A percentile compares a stretch with the other conserved stretches of the same genome.
phyloP scores from a whole-genome alignment of 92 coral and sea anemone species.

The Scolanthus callimorphus region DNA sequence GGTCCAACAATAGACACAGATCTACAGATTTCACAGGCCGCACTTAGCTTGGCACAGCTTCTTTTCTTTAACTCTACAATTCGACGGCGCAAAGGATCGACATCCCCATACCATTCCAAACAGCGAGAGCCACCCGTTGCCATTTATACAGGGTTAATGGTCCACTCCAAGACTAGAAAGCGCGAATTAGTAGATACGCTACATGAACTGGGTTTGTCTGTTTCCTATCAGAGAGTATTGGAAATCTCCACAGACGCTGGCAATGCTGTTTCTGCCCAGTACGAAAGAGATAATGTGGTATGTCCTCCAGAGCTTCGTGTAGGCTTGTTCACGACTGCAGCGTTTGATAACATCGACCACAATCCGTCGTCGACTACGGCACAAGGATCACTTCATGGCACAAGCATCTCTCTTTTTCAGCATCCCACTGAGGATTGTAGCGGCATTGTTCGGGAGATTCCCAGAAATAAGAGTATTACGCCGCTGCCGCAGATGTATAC shows the following conservation, averaged over 20 bases:
- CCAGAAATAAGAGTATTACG: constrained; percentile 16
- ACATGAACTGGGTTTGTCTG: constrained; percentile 29
- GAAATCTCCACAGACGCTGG: constrained; percentile 57
- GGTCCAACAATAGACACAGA: constrained; percentile 34
- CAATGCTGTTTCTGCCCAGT: constrained; percentile 35
- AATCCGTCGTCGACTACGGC: constrained; percentile 37
- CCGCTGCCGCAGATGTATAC: constrained; percentile 30
- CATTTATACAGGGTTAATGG: constrained; percentile 9
- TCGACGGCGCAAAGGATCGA: constrained; percentile 9
- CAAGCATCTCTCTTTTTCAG: constrained; percentile 40
- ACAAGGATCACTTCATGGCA: constrained; percentile 42
- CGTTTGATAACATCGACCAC: constrained; percentile 42
- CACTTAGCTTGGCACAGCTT: constrained; percentile 38
- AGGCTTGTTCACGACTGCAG: constrained; percentile 34
- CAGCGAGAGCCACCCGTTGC: constrained; percentile 33
- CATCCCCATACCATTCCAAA: constrained; percentile 6
- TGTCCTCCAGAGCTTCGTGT: constrained; percentile 34
- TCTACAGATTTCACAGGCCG: constrained; percentile 19
- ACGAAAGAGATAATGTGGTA: constrained; percentile 20
- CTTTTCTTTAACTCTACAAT: constrained; percentile 19
- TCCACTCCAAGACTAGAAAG: constrained; percentile 33
- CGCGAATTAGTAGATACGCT: constrained; percentile 42
- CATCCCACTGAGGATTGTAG: constrained; percentile 11
- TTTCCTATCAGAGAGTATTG: constrained; percentile 60
- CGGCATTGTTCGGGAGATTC: constrained; percentile 14